Base-by-base conservation (phyloP, 1,140 invertebrate species). In the Samia ricini region DNA sequence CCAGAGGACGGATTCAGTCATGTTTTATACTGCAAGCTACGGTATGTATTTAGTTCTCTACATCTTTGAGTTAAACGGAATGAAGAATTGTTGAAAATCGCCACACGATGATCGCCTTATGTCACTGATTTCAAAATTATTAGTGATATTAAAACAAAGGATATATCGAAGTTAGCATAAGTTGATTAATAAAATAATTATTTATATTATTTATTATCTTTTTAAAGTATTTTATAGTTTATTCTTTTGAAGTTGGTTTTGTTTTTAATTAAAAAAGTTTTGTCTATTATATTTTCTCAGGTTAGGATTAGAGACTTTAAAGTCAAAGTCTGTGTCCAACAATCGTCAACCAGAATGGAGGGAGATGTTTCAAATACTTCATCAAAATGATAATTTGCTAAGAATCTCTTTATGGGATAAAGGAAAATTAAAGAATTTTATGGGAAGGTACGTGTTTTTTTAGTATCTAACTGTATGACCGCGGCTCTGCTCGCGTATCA, bases 11-110 rank as follows among this genome's bases (percentile, higher is more conserved):
- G 85, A 21, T 94, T 95, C 26, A 86, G 94, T 18, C 96, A 95
- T 66, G 97, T 97, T 88, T 95, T 97, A 15, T 99, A 97, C 79
- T 97, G 98, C 68, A 99, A 98, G 89, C 98, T 99, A 87, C 93
- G 95, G 96, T 97, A 90, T 86, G 76, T 66, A 21, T 42, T 42
- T 15, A 7, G 10, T 42, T 15, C 10, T 42, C 10, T 42, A 42
- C 15, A 12, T 12, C 4, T 42, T 42, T 15, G n/a, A 15, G 10
- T 15, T 1, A 42, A 42, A 3, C 15, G 4, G 12, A 42, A 42
- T 1, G n/a, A 42, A 15, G 4, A 42, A 42, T 10, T 15, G 4
- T 15, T 12, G 1, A 42, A 42, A 42, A 15, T 12, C n/a, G 1
- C n/a, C 26, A 42, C 33, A 15, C n/a, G n/a, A 15, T 2, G 26